Conservation (phyloP, 2,888 invertebrate genomes). For the Augochlorella aurata region DNA sequence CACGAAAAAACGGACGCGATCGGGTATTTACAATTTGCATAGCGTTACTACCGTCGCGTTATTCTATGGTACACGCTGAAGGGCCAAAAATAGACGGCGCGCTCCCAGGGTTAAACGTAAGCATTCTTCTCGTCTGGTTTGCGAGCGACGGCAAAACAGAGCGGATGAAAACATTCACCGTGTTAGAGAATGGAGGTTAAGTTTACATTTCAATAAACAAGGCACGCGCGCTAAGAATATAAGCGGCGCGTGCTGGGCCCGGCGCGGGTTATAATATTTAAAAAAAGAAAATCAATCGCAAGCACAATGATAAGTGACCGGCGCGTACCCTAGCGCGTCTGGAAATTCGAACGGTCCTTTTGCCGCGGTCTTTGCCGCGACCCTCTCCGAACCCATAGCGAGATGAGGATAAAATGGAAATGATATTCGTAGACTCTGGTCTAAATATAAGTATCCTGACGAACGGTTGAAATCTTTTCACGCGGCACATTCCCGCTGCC, state of each 20-base stretch:
- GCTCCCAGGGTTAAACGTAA: constrained; percentile 63
- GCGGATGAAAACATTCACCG: constrained; percentile 57
- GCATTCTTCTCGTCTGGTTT: constrained; percentile 59
- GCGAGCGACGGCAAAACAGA: constrained; percentile 55
- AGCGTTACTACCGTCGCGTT: constrained; percentile 35
- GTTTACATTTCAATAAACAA: constrained; percentile 63
- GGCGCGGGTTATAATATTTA: neutral
- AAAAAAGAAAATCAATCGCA: neutral
- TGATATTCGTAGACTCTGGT: constrained; percentile 47
- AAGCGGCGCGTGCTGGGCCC: constrained; percentile 28
- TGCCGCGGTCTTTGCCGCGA: neutral
- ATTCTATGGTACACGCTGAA: constrained; percentile 46
- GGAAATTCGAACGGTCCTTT: constrained; percentile 8
- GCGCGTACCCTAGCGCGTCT: no score
- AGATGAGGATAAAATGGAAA: constrained; percentile 44
- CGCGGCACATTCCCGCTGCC: constrained; percentile 30
- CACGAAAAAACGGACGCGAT: neutral
- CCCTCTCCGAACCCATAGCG: constrained; percentile 23
- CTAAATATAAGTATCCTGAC: constrained; percentile 55
- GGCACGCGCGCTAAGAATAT: constrained; percentile 44
- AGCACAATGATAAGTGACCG: neutral
- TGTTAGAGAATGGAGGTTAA: constrained; percentile 53
- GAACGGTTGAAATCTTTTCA: constrained; percentile 46
- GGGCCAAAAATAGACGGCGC: constrained; percentile 59
- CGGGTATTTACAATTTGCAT: constrained; percentile 15